Evolutionary conservation across 2,888 invertebrate genomes (phyloP), one percentile per base, ranked within the genome.

Genomic region (Melieria omissa): DNA sequence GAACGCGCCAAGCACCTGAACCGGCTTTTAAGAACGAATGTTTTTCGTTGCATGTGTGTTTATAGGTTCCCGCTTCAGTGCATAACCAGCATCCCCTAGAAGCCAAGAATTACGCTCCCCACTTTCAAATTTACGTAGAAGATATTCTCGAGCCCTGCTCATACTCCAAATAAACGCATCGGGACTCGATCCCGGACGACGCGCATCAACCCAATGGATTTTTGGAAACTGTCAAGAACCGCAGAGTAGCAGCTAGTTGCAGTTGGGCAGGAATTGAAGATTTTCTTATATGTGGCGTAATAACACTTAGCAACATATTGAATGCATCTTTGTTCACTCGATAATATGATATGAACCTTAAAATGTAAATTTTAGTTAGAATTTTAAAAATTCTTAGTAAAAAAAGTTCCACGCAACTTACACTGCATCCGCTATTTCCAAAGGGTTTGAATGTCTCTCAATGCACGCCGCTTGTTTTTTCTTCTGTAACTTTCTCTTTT

Each of bases 81-180:
- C 66, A 68, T 73, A 73, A 3, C 72, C 72, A n/a, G 44, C 63
- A 65, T 74, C 73, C 14, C 72, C 75, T 52, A 66, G 60, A 14
- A 71, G 46, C n/a, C 44, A 58, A 49, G 44, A 45, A 7, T 54
- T 65, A 12, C 65, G 69, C 5, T 73, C 73, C 14, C 73, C 60
- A 5, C 5, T 14, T 12, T 71, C 47, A 66, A 64, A 74, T 70
- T 41, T 29, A 0, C 10, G 47, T n/a, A 49, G 63, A 63, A 14
- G 49, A 49, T 8, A 58, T 44, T 58, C 49, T 44, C 65, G 29
- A 6, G 62, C 65, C 9, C 29, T 71, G n/a, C 71, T 70, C 10
- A 73, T 55, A 10, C 60, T 65, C 57, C 55, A 68, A 49, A 69
- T 46, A 44, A 68, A 73, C 29, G 71, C 45, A 42, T 74, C 74